These are phyloP conservation scores for Oscheius sp. DNA, from an alignment of 2,888 invertebrate genomes.

Conservation along the genomic window DNA sequence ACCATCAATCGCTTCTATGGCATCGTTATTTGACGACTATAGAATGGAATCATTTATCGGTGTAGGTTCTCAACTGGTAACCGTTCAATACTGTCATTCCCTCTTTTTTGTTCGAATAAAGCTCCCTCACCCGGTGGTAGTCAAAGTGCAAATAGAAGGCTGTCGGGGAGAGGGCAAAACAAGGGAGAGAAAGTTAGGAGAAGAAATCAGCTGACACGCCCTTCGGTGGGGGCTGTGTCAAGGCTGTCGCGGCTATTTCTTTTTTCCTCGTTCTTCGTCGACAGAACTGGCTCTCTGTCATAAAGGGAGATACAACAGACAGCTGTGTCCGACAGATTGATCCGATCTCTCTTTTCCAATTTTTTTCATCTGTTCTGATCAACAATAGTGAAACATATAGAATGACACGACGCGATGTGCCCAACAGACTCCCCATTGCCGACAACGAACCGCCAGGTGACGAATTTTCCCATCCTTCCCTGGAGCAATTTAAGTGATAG, in stretches of 20 bases:
- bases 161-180: neutral
- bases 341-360: no score
- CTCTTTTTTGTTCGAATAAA: constrained; percentile 9
- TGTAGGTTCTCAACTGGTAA: no score
- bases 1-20: no score
- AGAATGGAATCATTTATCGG: no score
- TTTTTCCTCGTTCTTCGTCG: neutral
- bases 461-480: neutral
- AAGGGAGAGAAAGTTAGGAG: neutral
- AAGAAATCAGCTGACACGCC: constrained; percentile 25
- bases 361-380: neutral
- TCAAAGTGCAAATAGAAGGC: constrained; percentile 20
- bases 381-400: neutral
- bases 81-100: no score
- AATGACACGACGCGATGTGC: constrained; percentile 34
- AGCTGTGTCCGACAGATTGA: no score
- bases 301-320: no score
- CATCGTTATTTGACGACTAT: no score
- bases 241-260: constrained; percentile 9
- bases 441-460: constrained; percentile 51
- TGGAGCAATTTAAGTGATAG: neutral
- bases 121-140: neutral
- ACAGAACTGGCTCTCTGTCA: neutral
- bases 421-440: constrained; percentile 46
- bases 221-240: constrained; percentile 12